Percentiles rank a stretch among this genome's conserved stretches.
Evolutionary conservation across 2,113 vertebrate genomes (phyloP).

Genomic region (Lophochroa leadbeateri): DNA sequence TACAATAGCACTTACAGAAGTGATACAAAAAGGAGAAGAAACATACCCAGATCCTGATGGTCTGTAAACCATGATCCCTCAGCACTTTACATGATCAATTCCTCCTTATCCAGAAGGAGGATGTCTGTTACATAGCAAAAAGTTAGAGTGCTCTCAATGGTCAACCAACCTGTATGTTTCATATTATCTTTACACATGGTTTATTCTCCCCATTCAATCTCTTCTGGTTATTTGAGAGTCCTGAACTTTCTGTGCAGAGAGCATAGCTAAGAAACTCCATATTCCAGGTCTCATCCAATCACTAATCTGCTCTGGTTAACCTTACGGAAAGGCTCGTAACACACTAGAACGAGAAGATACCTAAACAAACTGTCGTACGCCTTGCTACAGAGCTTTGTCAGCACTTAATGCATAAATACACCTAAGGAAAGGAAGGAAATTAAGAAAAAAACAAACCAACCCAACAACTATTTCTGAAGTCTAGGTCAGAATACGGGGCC

Average conservation of each 20-base stretch:
- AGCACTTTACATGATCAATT: not conserved
- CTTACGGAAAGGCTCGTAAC: not conserved
- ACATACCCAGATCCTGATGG: not conserved
- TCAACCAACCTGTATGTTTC: not conserved
- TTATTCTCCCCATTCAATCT: not conserved
- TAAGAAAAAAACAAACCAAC: not conserved
- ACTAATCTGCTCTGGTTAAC: not conserved
- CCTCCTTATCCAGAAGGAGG: not conserved
- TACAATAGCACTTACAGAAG: not conserved
- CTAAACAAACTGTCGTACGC: not conserved
- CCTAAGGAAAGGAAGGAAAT: not conserved
- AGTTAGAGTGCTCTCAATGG: not conserved
- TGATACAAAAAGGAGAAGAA: not conserved
- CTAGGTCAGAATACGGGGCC: not conserved
- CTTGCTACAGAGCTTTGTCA: not conserved
- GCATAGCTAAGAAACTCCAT: not conserved
- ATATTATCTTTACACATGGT: not conserved
- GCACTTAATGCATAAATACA: not conserved
- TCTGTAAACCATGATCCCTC: not conserved
- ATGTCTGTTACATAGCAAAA: not conserved
- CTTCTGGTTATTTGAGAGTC: not conserved
- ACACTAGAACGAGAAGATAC: not conserved
- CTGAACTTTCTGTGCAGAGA: not conserved
- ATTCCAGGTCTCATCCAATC: not conserved
- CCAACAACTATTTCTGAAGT: not conserved